These are phyloP conservation scores for Nephrotoma guestfalica DNA, from an alignment of 2,888 invertebrate genomes.

Conservation along the genomic window DNA sequence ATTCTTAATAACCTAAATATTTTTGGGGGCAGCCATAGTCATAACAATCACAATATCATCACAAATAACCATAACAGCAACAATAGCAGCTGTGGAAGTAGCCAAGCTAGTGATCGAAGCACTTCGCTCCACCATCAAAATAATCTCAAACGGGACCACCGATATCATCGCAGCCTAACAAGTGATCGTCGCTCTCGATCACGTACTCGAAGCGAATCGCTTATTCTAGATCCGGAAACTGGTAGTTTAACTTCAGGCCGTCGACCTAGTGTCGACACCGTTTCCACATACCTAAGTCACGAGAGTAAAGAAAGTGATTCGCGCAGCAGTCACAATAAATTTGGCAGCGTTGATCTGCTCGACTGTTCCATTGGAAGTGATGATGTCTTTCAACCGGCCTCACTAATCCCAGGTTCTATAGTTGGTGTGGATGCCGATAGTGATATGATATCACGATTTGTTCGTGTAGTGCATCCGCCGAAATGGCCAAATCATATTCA, in stretches of 20 bases:
- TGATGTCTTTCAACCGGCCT: constrained; percentile 42
- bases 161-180: constrained; percentile 21
- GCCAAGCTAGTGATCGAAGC: background rate
- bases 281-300: constrained; percentile 77
- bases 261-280: constrained; percentile 73
- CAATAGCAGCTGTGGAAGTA: constrained; percentile 1
- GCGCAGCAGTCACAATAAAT: constrained; percentile 37
- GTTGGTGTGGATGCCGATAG: constrained; percentile 34
- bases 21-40: constrained; percentile 32
- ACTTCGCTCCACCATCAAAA: background rate
- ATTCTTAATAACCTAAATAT: constrained; percentile 71
- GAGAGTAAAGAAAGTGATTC: constrained; percentile 54
- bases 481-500: constrained; percentile 49
- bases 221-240: constrained; percentile 36
- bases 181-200: constrained; percentile 30
- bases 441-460: constrained; percentile 50
- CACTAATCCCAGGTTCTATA: constrained; percentile 32
- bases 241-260: constrained; percentile 63
- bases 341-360: constrained; percentile 46
- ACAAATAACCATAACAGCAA: constrained; percentile 13
- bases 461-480: constrained; percentile 47
- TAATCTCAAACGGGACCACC: background rate
- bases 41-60: constrained; percentile 8
- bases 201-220: constrained; percentile 25
- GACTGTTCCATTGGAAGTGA: constrained; percentile 59